These are phyloP conservation scores for Mercenaria mercenaria DNA, from an alignment of 1,140 invertebrate genomes.

Conservation along the genomic window DNA sequence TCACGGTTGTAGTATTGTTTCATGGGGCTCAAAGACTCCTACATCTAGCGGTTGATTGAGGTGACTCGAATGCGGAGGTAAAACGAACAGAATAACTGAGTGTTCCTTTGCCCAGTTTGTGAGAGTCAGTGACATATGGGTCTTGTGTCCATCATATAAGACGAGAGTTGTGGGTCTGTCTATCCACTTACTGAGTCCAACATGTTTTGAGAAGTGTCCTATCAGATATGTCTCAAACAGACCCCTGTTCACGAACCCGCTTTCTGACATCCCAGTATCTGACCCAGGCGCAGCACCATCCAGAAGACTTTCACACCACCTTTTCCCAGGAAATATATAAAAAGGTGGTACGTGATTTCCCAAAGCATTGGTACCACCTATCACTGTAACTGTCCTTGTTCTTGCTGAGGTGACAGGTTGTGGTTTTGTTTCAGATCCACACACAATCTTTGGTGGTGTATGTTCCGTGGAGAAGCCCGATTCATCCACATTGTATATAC, in stretches of 20 bases:
- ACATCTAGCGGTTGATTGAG: not conserved
- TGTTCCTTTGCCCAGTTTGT: not conserved
- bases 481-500: slow-evolving; percentile 48
- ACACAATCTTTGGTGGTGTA: no score
- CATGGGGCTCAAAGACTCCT: not conserved
- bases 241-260: slow-evolving; percentile 5
- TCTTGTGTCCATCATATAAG: not conserved
- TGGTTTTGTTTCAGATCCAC: not conserved
- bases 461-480: no score
- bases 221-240: slow-evolving; percentile 32
- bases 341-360: slow-evolving; percentile 36
- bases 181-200: not conserved
- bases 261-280: slow-evolving; percentile 14
- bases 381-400: slow-evolving; percentile 16
- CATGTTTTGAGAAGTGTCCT: slow-evolving; percentile 22
- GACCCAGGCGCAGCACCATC: not conserved
- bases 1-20: no score
- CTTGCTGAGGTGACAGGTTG: slow-evolving; percentile 19
- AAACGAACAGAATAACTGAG: not conserved
- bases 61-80: not conserved
- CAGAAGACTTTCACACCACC: not conserved
- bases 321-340: slow-evolving; percentile 26
- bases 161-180: not conserved
- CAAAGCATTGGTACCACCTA: slow-evolving; percentile 37
- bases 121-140: not conserved